phyloP scores from a whole-genome alignment of 92 coral and sea anemone genomes.

The Epizoanthus scotinus region DNA sequence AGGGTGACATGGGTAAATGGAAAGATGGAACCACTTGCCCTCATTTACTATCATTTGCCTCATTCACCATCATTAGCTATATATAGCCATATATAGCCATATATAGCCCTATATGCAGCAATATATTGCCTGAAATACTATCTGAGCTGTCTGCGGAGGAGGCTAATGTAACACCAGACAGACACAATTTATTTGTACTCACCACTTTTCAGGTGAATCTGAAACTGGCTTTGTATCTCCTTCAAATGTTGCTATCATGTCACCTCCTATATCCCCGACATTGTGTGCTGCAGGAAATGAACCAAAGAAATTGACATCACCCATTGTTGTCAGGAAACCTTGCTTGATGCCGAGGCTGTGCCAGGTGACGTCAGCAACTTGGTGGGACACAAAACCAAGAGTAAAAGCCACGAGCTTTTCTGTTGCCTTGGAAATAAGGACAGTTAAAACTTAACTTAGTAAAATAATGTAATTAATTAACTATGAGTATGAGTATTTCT shows the following conservation, averaged over 20 bases:
- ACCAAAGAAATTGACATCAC: conserved; percentile 90
- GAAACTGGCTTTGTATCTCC: conserved; percentile 77
- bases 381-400: conserved; percentile 96
- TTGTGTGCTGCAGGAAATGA: conserved; percentile 89
- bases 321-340: conserved; percentile 93
- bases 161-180: background rate
- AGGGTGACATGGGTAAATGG: too few relatives aligned
- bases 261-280: conserved; percentile 91
- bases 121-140: too few relatives aligned
- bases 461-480: background rate
- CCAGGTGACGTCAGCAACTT: conserved; percentile 98
- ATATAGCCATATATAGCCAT: too few relatives aligned
- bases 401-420: conserved; percentile 94
- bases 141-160: too few relatives aligned
- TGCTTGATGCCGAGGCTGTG: conserved; percentile 96
- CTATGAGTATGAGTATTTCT: background rate
- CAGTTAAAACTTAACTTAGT: background rate
- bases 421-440: conserved; percentile 66
- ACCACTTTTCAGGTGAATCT: conserved; percentile 66
- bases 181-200: background rate
- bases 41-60: too few relatives aligned
- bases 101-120: too few relatives aligned
- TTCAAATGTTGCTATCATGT: conserved; percentile 85
- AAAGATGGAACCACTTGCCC: too few relatives aligned
- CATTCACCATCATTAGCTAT: too few relatives aligned